Percentiles rank a stretch among this genome's conserved stretches.
Conservation (phyloP, 2,888 invertebrate species). For the Chaitophorus viminalis region DNA sequence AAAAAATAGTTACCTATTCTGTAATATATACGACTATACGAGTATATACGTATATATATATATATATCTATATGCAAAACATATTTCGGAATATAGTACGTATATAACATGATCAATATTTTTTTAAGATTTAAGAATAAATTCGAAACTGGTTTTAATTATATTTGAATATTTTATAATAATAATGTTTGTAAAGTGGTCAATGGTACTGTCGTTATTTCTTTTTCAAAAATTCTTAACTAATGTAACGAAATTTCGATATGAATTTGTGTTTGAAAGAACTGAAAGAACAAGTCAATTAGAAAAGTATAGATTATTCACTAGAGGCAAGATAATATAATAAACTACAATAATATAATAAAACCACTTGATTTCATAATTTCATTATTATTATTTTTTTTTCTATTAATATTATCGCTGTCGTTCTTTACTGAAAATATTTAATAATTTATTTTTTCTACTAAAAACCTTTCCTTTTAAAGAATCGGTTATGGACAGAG, state of each 20-base stretch:
- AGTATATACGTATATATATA: no score
- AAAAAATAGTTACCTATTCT: not conserved
- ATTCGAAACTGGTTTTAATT: not conserved
- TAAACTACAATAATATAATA: not conserved
- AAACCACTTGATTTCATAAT: slow-evolving; percentile 4
- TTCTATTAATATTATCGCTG: not conserved
- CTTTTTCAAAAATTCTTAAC: not conserved
- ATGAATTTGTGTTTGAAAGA: not conserved
- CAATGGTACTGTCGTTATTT: not conserved
- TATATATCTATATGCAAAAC: not conserved
- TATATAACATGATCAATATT: not conserved
- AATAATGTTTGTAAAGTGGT: no score
- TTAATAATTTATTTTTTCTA: not conserved
- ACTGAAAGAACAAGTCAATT: not conserved
- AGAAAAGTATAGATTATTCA: not conserved
- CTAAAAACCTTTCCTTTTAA: not conserved
- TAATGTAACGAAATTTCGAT: not conserved
- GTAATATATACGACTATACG: not conserved
- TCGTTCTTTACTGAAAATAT: not conserved
- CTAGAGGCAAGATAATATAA: no score
- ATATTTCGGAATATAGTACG: not conserved
- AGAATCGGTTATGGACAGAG: not conserved
- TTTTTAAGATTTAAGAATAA: no score
- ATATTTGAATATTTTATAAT: not conserved
- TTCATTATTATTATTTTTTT: not conserved